phyloP scores from a whole-genome alignment of 2,797 vertebrate species.

The Cirrhinus mrigala region DNA sequence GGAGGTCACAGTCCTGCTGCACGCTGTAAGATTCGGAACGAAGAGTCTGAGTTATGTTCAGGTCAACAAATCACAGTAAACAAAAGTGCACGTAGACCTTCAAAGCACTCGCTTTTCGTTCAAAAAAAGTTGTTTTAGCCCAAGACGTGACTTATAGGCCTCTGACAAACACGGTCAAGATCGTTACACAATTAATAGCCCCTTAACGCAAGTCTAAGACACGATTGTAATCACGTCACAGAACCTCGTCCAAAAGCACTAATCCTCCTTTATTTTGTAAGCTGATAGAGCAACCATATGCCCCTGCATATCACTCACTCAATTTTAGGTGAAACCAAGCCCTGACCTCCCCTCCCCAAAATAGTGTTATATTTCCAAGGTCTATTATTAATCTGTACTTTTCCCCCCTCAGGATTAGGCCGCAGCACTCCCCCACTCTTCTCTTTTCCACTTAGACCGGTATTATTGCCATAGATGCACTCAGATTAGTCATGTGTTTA shows the following conservation, averaged over 20 bases:
- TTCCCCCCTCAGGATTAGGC: conserved; percentile 54
- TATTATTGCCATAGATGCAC: conserved; percentile 68
- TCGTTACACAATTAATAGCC: conserved; percentile 32
- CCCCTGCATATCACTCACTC: conserved; percentile 60
- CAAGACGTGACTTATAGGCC: not conserved
- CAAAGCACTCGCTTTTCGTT: not conserved
- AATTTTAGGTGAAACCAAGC: conserved; percentile 59
- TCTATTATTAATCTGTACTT: conserved; percentile 64
- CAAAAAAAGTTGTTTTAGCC: not conserved
- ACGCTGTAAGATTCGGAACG: conserved; percentile 2
- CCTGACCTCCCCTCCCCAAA: conserved; percentile 59
- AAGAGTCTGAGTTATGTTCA: conserved; percentile 22
- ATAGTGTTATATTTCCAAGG: conserved; percentile 62
- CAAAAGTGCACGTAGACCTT: not conserved
- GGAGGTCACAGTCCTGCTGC: conserved; percentile 24
- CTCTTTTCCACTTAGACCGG: conserved; percentile 62
- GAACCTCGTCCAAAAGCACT: conserved; percentile 52
- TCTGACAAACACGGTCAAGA: conserved; percentile 8
- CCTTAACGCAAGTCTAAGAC: conserved; percentile 51
- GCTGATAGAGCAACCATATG: conserved; percentile 65
- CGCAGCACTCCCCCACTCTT: conserved; percentile 48
- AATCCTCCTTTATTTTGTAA: conserved; percentile 63
- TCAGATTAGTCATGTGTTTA: conserved; percentile 70
- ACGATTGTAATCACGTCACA: conserved; percentile 51
- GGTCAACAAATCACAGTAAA: conserved; percentile 11